Evolutionary conservation across 2,797 vertebrate species (phyloP), one percentile per base, ranked within the genome.

Genomic region (Paratrypauchen microcephalus): DNA sequence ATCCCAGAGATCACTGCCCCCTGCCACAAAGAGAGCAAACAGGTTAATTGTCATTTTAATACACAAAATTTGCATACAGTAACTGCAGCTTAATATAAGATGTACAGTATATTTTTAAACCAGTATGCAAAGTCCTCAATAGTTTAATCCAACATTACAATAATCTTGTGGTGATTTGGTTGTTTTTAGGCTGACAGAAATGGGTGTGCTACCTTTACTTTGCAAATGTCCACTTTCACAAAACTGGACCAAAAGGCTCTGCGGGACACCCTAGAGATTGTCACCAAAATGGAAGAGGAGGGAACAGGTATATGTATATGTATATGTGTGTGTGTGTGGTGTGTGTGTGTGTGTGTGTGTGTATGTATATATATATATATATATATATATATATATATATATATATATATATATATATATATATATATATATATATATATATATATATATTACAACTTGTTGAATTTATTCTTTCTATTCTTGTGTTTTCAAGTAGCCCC

Each of bases 171-270:
- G 11, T 6, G 26, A 65, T 30, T 61, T 24, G 57, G 1, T 12
- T 16, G 54, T 52, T 55, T 70, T 0, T 32, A 90, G 89, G 47
- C 64, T 0, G 74, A 89, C 24, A 75, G 62, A 8, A 72, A 3
- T 2, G 89, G 86, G 55, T 91, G 88, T 39, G 80, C 75, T 61
- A 74, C 65, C 3, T 81, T 83, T 52, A 67, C 19, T 39, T n/a
- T 86, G 21, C n/a, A 54, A 15, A 72, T 84, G 70, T 74, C 73
- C 5, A 39, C 36, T 36, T 86, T 86, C 63, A 82, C 45, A 54
- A 78, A 60, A 66, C 1, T 71, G 19, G 48, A 55, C 0, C 2
- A 57, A 5, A 66, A 77, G 21, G 28, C 15, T 0, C 2, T 65
- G 11, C 1, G 0, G 23, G 74, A 83, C 58, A 0, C 0, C 2